Evolutionary conservation across 2,113 vertebrate genomes (phyloP).

Genomic region (Xiphorhynchus elegans): DNA sequence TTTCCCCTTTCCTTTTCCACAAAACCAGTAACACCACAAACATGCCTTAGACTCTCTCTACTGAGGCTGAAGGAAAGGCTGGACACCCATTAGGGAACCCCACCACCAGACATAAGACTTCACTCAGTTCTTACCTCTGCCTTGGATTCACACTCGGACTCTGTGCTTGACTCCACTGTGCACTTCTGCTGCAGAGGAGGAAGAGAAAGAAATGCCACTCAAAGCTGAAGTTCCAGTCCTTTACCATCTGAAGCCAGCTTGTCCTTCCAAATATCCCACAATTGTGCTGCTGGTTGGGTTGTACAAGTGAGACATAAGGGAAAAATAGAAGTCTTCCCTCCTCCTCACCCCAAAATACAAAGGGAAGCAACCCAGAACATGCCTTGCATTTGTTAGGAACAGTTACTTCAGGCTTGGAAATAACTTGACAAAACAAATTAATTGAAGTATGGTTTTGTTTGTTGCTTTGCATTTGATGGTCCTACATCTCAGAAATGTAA

Average conservation of each 20-base stretch:
- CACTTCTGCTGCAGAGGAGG: constrained; percentile 70
- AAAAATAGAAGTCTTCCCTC: accelerated
- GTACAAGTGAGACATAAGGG: neutral
- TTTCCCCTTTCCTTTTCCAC: neutral
- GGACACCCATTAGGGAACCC: neutral
- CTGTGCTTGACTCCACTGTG: constrained; percentile 81
- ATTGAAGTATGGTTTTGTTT: neutral
- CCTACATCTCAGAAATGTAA: neutral
- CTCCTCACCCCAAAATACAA: neutral
- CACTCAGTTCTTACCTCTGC: constrained; percentile 65
- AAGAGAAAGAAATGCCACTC: neutral
- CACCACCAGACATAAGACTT: neutral
- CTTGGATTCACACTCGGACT: constrained; percentile 80
- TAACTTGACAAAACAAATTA: accelerated
- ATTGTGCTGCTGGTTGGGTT: neutral
- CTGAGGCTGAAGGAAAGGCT: neutral
- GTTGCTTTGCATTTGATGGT: neutral
- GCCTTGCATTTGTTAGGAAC: neutral
- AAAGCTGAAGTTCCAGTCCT: neutral
- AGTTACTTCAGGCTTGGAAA: neutral
- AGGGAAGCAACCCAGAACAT: neutral
- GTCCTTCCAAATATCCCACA: neutral
- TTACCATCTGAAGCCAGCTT: neutral
- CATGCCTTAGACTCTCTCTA: neutral
- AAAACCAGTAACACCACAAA: neutral